Percentiles rank a stretch among this genome's conserved stretches.
phyloP scores from a whole-genome alignment of 2,797 vertebrate genomes.

The Dendrocincla fuliginosa region DNA sequence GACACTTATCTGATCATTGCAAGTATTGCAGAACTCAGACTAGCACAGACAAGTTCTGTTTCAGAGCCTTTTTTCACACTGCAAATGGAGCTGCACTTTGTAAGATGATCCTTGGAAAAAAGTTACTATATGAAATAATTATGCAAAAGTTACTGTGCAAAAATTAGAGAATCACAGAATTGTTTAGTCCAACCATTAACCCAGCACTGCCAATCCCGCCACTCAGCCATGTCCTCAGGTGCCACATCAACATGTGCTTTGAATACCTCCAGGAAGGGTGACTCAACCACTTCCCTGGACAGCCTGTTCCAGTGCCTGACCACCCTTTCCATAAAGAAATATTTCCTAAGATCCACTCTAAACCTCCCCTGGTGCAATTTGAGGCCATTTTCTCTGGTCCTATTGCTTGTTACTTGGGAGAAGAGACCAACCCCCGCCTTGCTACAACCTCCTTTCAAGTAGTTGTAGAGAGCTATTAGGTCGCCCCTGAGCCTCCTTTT shows the following conservation, averaged over 20 bases:
- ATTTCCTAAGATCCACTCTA: background rate
- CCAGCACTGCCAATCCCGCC: background rate
- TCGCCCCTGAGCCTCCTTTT: background rate
- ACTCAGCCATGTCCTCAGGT: background rate
- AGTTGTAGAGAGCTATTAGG: background rate
- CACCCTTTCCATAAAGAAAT: background rate
- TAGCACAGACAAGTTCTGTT: background rate
- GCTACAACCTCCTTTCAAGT: background rate
- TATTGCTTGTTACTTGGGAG: background rate
- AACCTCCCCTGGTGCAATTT: background rate
- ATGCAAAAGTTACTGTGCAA: background rate
- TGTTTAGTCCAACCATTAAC: background rate
- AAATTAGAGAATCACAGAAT: background rate
- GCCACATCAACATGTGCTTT: background rate
- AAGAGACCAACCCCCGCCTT: background rate
- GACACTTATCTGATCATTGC: slow-evolving; percentile 19
- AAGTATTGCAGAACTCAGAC: slow-evolving; percentile 16
- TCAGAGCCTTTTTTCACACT: background rate
- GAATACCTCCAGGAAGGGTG: background rate
- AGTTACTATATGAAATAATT: background rate
- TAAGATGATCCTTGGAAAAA: background rate
- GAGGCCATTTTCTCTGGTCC: background rate
- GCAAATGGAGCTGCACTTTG: background rate
- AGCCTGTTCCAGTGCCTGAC: background rate
- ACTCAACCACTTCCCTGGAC: background rate